Evolutionary conservation across 2,797 vertebrate species (phyloP), one percentile per base, ranked within the genome.

Genomic region (Delichon dasypus): DNA sequence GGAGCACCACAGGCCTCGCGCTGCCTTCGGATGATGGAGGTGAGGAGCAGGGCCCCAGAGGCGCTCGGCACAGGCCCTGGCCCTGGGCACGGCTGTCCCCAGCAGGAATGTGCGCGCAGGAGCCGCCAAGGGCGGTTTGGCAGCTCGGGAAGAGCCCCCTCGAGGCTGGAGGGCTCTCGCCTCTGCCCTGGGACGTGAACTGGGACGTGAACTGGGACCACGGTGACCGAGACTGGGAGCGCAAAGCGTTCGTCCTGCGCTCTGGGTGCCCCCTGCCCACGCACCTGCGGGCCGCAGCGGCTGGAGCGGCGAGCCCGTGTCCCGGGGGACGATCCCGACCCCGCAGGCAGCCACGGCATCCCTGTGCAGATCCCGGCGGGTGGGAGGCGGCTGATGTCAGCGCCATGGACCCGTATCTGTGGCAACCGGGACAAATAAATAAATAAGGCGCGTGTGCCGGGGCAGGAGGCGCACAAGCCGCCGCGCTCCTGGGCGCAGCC

Each of bases 391-490:
- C 90, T 97, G 97, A 98, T 97, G 97, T 96, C 95, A 97, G 88
- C 80, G 91, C 71, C 7, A 74, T 78, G 95, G 90, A 38, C 89
- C 92, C 66, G 97, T 97, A 97, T 75, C 97, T 97, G 94, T 97
- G 96, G 97, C 95, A 97, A 97, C 97, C 70, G 15, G 86, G 95
- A 96, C 90, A 96, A 87, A 93, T 96, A 97, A 97, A 96, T 93
- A 96, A 91, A 64, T 77, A 67, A 91, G 75, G 58, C 32, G 23
- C 17, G 73, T 65, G 90, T 78, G 75, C 74, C 22, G 71, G 78
- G 79, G 95, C 94, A 71, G 95, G 91, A 96, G 90, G 77, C 42
- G 9, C 55, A 21, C 54, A 21, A 45, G 71, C 36, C 6, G 29
- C 48, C 3, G 85, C 65, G 20, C 71, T 79, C 34, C 22, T 2